Conservation (phyloP, 1,140 invertebrate species). For the Drosophila persimilis region DNA sequence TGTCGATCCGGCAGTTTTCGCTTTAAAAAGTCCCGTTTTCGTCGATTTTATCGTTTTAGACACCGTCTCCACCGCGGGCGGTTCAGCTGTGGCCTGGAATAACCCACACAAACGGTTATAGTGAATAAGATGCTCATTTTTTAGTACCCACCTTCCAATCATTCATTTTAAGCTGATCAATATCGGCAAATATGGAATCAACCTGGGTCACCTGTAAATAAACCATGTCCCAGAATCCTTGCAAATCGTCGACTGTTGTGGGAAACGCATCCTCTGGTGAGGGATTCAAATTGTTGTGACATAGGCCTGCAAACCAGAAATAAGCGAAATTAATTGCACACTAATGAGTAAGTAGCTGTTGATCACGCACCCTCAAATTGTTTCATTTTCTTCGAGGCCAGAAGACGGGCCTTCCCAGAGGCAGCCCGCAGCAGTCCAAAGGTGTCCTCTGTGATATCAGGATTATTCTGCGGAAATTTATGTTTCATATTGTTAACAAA, state of each 20-base stretch:
- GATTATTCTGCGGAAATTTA: slow-evolving; percentile 55
- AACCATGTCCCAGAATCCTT: slow-evolving; percentile 99
- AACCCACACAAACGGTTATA: not conserved
- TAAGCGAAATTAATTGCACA: not conserved
- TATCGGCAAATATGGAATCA: slow-evolving; percentile 90
- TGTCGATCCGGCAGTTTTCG: slow-evolving; percentile 35
- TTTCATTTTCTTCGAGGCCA: slow-evolving; percentile 96
- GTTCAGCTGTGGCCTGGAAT: slow-evolving; percentile 31
- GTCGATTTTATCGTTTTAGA: slow-evolving; percentile 35
- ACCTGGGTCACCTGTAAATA: slow-evolving; percentile 93
- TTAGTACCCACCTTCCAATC: slow-evolving; percentile 85
- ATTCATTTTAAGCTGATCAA: slow-evolving; percentile 88
- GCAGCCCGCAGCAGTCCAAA: slow-evolving; percentile 93
- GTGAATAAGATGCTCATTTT: not conserved
- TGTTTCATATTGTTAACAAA: not conserved
- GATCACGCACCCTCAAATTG: slow-evolving; percentile 91
- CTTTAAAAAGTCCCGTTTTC: slow-evolving; percentile 51
- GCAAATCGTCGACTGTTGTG: slow-evolving; percentile 93
- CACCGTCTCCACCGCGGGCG: slow-evolving; percentile 4
- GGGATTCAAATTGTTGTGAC: slow-evolving; percentile 87
- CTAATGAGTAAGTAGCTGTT: not conserved
- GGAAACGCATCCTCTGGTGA: slow-evolving; percentile 91
- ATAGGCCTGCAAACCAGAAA: slow-evolving; percentile 83
- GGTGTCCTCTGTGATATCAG: slow-evolving; percentile 89
- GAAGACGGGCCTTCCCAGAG: slow-evolving; percentile 94